These are phyloP conservation scores for Gallirallus australis DNA, from an alignment of 2,797 vertebrate species.

Conservation along the genomic window DNA sequence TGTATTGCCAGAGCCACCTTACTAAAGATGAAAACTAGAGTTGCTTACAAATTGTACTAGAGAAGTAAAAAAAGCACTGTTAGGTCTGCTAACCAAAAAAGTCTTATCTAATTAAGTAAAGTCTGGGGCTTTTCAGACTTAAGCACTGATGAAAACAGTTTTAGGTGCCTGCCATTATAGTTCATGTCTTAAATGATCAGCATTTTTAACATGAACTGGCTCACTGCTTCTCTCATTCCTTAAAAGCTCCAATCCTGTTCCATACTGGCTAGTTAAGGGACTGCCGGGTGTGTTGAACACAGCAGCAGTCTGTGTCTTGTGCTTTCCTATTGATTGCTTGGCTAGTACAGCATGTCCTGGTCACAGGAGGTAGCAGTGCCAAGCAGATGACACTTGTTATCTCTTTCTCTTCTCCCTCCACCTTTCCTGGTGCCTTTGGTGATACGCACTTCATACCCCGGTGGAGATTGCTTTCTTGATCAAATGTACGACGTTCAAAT, in stretches of 20 bases:
- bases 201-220: background rate
- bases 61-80: background rate
- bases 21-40: background rate
- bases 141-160: background rate
- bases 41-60: background rate
- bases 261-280: background rate
- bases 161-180: background rate
- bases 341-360: background rate
- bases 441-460: background rate
- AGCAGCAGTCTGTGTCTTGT: background rate
- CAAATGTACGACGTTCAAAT: background rate
- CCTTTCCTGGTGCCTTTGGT: background rate
- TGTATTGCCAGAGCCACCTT: background rate
- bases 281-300: background rate
- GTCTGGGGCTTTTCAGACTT: background rate
- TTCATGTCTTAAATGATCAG: background rate
- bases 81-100: background rate
- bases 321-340: background rate
- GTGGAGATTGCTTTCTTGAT: background rate
- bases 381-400: background rate
- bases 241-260: background rate
- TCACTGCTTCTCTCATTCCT: background rate
- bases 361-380: background rate
- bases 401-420: background rate
- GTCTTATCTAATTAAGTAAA: background rate